A percentile compares a stretch with the other conserved stretches of the same genome.
phyloP scores from a whole-genome alignment of 2,113 vertebrate genomes.

The Halichoerus grypus region DNA sequence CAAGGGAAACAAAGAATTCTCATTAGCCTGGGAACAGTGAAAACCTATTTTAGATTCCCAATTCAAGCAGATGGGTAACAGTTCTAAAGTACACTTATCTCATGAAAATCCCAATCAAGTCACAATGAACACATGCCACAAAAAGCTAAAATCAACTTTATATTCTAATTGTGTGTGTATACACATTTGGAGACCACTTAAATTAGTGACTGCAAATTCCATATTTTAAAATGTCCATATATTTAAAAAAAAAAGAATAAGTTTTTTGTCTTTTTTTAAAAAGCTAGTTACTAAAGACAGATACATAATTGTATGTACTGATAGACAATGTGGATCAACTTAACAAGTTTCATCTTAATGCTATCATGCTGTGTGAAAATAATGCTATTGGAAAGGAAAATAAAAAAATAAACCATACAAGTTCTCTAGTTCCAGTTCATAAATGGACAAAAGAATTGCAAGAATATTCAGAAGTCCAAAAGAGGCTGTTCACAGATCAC shows the following conservation, averaged over 20 bases:
- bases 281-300: neutral
- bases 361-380: neutral
- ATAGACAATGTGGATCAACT: neutral
- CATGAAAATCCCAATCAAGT: conserved; percentile 64
- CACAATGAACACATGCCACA: neutral
- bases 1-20: neutral
- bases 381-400: conserved; percentile 50
- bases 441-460: conserved; percentile 14
- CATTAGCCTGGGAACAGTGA: conserved; percentile 44
- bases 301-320: neutral
- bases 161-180: neutral
- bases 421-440: conserved; percentile 49
- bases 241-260: conserved; percentile 2
- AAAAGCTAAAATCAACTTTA: conserved; percentile 63
- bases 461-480: conserved; percentile 73
- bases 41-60: neutral
- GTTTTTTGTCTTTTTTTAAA: neutral
- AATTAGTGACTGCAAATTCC: neutral
- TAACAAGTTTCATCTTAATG: conserved; percentile 25
- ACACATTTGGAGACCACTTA: neutral
- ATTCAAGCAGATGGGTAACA: conserved; percentile 43
- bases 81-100: neutral
- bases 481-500: conserved; percentile 64
- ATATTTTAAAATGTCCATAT: conserved; percentile 16
- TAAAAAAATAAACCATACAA: conserved; percentile 28